Conservation (phyloP, 2,113 vertebrate genomes). For the Genyomyrus donnyi region DNA sequence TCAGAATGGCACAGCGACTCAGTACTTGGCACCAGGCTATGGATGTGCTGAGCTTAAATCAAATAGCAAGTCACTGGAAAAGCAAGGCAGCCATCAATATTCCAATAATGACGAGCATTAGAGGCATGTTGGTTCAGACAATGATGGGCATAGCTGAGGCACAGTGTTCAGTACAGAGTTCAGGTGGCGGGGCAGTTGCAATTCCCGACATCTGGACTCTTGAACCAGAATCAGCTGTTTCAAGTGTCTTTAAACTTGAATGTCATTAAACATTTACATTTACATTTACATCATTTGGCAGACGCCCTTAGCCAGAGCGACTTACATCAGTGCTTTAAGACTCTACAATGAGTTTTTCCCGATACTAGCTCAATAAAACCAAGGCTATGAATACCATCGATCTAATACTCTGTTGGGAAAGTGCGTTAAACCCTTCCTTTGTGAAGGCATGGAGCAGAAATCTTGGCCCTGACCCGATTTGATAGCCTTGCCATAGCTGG, state of each 20-base stretch:
- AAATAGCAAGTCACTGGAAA: background rate
- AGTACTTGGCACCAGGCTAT: background rate
- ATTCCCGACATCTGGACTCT: background rate
- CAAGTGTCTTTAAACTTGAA: conserved; percentile 21
- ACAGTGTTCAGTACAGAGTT: background rate
- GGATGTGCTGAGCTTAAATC: background rate
- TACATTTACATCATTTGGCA: too few relatives aligned
- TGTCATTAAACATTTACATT: conserved; percentile 12
- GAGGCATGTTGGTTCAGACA: background rate
- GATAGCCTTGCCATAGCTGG: conserved; percentile 21
- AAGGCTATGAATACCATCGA: too few relatives aligned
- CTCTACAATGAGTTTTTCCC: too few relatives aligned
- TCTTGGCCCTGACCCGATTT: conserved; percentile 33
- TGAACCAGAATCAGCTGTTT: background rate
- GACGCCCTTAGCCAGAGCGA: too few relatives aligned
- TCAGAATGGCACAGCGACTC: background rate
- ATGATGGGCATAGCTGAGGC: background rate
- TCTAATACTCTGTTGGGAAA: too few relatives aligned
- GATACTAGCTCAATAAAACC: too few relatives aligned
- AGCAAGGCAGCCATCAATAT: background rate
- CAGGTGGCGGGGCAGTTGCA: background rate
- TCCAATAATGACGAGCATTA: background rate
- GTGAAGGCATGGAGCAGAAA: conserved; percentile 39
- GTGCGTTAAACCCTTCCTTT: conserved; percentile 19
- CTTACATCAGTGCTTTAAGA: too few relatives aligned